Conservation (phyloP, 2,113 vertebrate genomes). For the Phoenicopterus ruber region DNA sequence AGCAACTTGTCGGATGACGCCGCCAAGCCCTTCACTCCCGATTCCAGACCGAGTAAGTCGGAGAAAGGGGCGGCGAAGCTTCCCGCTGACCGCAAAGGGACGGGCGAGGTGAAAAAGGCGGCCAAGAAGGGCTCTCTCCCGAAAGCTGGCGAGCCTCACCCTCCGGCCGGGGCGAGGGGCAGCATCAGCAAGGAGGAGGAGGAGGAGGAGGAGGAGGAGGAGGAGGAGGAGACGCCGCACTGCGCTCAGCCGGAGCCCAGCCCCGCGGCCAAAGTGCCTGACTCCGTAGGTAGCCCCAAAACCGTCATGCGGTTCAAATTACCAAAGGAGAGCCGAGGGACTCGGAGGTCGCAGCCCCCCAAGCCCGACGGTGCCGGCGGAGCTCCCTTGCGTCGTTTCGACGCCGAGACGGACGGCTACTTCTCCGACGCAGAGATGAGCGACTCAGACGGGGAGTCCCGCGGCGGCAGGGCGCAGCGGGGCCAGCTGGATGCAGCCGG, state of each 20-base stretch:
- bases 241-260: conserved; percentile 55
- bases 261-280: conserved; percentile 77
- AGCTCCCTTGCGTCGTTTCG: conserved; percentile 68
- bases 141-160: conserved; percentile 79
- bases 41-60: conserved; percentile 56
- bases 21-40: conserved; percentile 58
- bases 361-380: conserved; percentile 53
- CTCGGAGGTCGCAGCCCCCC: conserved; percentile 63
- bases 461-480: conserved; percentile 75
- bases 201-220: conserved; percentile 43
- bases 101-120: conserved; percentile 50
- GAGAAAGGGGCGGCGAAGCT: conserved; percentile 59
- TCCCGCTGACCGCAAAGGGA: conserved; percentile 35
- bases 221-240: conserved; percentile 48
- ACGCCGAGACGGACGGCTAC: conserved; percentile 87
- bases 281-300: conserved; percentile 71
- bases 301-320: conserved; percentile 76
- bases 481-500: conserved; percentile 81
- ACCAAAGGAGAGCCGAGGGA: conserved; percentile 80
- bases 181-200: conserved; percentile 60
- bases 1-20: conserved; percentile 52
- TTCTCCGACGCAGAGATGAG: conserved; percentile 93
- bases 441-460: conserved; percentile 80
- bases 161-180: conserved; percentile 68
- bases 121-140: conserved; percentile 74